phyloP scores from a whole-genome alignment of 2,797 vertebrate species.

The Anabas testudineus region DNA sequence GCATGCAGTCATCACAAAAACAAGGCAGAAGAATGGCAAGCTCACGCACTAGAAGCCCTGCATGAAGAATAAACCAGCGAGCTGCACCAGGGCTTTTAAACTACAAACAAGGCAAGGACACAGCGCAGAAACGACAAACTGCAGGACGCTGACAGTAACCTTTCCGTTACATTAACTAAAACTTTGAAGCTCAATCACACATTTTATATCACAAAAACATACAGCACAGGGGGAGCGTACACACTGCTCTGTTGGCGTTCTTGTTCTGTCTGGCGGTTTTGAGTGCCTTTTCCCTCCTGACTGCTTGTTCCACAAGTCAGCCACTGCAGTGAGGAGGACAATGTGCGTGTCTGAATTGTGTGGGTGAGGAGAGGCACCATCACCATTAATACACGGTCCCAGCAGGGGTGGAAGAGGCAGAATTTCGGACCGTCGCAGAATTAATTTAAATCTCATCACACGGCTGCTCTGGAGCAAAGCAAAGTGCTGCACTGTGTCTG shows the following conservation, averaged over 20 bases:
- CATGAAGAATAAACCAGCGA: constrained; percentile 42
- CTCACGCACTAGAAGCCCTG: constrained; percentile 40
- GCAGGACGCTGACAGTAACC: constrained; percentile 17
- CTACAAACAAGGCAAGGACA: constrained; percentile 1
- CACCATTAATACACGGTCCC: constrained; percentile 72
- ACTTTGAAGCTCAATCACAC: constrained; percentile 23
- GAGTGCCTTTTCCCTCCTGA: constrained; percentile 49
- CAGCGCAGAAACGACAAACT: constrained; percentile 1
- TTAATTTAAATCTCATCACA: constrained; percentile 89
- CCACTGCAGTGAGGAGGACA: constrained; percentile 65
- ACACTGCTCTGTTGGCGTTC: constrained; percentile 34
- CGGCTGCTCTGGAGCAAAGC: constrained; percentile 74
- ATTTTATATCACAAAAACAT: constrained; percentile 16
- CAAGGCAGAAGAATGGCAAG: constrained; percentile 38
- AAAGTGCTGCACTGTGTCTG: constrained; percentile 72
- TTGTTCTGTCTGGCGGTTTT: constrained; percentile 14
- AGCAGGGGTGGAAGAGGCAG: constrained; percentile 70
- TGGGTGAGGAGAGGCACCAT: constrained; percentile 60
- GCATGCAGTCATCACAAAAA: constrained; percentile 29
- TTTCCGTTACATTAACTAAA: constrained; percentile 14
- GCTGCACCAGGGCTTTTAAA: constrained; percentile 23
- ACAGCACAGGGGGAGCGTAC: constrained; percentile 24
- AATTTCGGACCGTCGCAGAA: constrained; percentile 83
- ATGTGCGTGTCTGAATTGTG: constrained; percentile 50
- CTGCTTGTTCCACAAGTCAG: constrained; percentile 60